Conservation (phyloP, 2,888 invertebrate species). For the Phaonia tiefii region DNA sequence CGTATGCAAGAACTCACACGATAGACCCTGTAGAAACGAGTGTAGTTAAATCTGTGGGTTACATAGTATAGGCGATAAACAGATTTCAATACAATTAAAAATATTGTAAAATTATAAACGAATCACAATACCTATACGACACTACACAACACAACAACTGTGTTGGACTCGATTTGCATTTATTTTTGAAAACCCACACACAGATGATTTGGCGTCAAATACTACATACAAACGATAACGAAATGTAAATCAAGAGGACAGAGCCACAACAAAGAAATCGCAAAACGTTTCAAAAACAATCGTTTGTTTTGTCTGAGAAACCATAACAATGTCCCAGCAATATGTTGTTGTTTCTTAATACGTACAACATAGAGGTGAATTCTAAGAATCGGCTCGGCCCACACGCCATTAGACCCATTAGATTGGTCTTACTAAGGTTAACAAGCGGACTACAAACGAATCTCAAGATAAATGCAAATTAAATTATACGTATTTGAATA, state of each 20-base stretch:
- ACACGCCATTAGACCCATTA: slow-evolving; percentile 37
- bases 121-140: neutral
- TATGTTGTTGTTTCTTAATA: neutral
- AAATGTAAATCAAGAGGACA: neutral
- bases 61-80: too few relatives aligned
- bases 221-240: neutral
- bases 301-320: neutral
- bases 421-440: slow-evolving; percentile 26
- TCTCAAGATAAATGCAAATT: slow-evolving; percentile 25
- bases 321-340: neutral
- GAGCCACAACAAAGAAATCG: neutral
- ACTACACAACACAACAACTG: neutral
- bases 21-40: too few relatives aligned
- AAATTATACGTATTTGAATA: slow-evolving; percentile 2
- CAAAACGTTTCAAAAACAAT: neutral
- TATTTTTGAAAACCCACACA: slow-evolving; percentile 26
- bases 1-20: too few relatives aligned
- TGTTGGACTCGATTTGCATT: neutral
- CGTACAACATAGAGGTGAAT: slow-evolving; percentile 40
- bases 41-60: too few relatives aligned
- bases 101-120: slow-evolving; percentile 22
- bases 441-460: slow-evolving; percentile 22
- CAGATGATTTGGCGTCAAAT: neutral
- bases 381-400: slow-evolving; percentile 56
- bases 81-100: slow-evolving; percentile 19